phyloP scores from a whole-genome alignment of 92 coral and sea anemone species.

The Palythoa grandiflora region DNA sequence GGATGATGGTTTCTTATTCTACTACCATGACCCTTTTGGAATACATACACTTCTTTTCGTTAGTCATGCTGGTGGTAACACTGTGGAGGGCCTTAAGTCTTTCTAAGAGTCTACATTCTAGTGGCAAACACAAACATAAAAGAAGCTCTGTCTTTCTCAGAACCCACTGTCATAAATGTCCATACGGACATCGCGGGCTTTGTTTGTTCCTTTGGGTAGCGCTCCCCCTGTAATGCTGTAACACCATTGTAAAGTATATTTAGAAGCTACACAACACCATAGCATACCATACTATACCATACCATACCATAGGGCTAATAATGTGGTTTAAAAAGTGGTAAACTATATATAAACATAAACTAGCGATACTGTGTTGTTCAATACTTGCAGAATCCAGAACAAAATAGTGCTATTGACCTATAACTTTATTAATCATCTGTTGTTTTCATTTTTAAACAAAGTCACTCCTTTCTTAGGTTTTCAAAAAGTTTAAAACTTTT shows the following conservation, averaged over 20 bases:
- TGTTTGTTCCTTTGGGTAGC: conserved; percentile 10
- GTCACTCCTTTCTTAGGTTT: too few relatives aligned
- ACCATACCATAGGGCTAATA: too few relatives aligned
- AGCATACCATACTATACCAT: too few relatives aligned
- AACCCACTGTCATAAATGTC: conserved; percentile 42
- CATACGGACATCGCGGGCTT: neutral
- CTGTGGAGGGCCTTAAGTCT: neutral
- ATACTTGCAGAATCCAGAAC: too few relatives aligned
- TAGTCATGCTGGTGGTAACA: neutral
- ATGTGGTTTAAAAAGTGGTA: too few relatives aligned
- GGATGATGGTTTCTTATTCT: neutral
- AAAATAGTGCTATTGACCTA: too few relatives aligned
- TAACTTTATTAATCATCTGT: too few relatives aligned
- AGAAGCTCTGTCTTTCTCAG: conserved; percentile 59
- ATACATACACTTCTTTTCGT: neutral
- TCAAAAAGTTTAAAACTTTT: too few relatives aligned
- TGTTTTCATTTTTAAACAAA: too few relatives aligned
- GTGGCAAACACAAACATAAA: neutral
- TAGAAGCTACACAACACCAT: too few relatives aligned
- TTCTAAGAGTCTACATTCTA: neutral
- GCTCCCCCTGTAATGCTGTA: conserved; percentile 44
- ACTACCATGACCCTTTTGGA: neutral
- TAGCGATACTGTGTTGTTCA: too few relatives aligned
- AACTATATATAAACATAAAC: too few relatives aligned
- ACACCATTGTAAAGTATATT: neutral